Conservation (phyloP, 2,888 invertebrate species). For the Tinea trinotella region DNA sequence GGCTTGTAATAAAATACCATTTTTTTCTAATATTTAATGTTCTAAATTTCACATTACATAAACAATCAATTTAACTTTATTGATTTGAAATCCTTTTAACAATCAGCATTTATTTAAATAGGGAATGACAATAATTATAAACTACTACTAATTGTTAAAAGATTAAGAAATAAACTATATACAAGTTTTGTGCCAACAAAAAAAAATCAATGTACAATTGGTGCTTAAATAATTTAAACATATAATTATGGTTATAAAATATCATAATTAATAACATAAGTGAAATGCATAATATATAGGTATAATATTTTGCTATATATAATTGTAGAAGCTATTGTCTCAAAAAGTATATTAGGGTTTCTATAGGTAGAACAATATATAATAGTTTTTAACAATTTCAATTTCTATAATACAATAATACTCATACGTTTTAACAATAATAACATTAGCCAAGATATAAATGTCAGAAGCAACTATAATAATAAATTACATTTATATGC, state of each 20-base stretch:
- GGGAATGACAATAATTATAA: background rate
- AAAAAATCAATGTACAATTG: background rate
- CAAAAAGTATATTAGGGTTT: background rate
- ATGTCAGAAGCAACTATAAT: slow-evolving; percentile 19
- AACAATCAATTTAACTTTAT: background rate
- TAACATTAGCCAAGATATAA: background rate
- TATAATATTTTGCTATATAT: background rate
- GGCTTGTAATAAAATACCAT: background rate
- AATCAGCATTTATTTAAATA: background rate
- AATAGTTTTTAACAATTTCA: slow-evolving; percentile 25
- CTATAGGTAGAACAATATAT: background rate
- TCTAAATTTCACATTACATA: background rate
- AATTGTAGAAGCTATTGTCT: background rate
- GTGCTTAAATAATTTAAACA: background rate
- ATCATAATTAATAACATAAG: background rate
- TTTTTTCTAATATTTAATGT: background rate
- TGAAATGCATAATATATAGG: no score
- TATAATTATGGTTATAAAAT: background rate
- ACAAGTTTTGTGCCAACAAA: background rate
- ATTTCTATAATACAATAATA: slow-evolving; percentile 22
- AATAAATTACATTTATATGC: slow-evolving; percentile 24
- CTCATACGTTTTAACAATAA: background rate
- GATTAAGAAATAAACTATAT: background rate
- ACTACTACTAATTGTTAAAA: background rate
- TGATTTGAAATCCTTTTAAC: background rate